A percentile compares a stretch with the other conserved stretches of the same genome.
phyloP scores from a whole-genome alignment of 2,888 invertebrate genomes.

The Molorchus minor region DNA sequence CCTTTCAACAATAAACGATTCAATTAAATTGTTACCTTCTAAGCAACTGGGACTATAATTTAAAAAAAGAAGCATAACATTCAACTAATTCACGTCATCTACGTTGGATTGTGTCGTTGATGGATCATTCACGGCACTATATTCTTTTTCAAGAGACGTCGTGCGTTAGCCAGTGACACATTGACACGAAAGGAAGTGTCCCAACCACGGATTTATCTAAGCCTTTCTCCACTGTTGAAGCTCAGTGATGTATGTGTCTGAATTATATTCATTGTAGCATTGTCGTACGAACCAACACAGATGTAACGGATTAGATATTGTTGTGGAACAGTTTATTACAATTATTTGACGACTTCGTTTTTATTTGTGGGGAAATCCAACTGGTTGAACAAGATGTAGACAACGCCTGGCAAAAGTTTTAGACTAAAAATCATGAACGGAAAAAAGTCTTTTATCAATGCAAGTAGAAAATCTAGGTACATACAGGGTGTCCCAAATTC shows the following conservation, averaged over 20 bases:
- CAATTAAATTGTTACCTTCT: neutral
- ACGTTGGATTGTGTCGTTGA: conserved; percentile 31
- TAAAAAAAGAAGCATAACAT: conserved; percentile 11
- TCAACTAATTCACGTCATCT: conserved; percentile 32
- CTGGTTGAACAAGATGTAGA: neutral
- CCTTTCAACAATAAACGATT: too few relatives aligned
- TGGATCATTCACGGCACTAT: conserved; percentile 37
- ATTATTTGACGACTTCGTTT: conserved; percentile 7
- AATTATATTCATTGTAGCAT: conserved; percentile 42
- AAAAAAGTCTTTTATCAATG: too few relatives aligned
- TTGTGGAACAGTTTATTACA: conserved; percentile 2
- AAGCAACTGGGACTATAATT: too few relatives aligned
- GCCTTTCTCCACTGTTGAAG: conserved; percentile 40
- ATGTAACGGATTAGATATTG: conserved; percentile 42
- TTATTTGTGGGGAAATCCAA: neutral
- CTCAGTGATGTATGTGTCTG: conserved; percentile 41
- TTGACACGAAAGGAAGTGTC: conserved; percentile 41
- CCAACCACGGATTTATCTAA: conserved; percentile 38
- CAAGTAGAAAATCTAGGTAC: too few relatives aligned
- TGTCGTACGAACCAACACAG: conserved; percentile 34
- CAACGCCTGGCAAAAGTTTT: too few relatives aligned
- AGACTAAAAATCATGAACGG: too few relatives aligned
- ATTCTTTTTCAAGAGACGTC: neutral
- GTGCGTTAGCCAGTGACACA: conserved; percentile 33
- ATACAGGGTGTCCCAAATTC: too few relatives aligned